These are phyloP conservation scores for Gasterosteus aculeatus DNA, from an alignment of 2,113 vertebrate genomes.

Conservation along the genomic window DNA sequence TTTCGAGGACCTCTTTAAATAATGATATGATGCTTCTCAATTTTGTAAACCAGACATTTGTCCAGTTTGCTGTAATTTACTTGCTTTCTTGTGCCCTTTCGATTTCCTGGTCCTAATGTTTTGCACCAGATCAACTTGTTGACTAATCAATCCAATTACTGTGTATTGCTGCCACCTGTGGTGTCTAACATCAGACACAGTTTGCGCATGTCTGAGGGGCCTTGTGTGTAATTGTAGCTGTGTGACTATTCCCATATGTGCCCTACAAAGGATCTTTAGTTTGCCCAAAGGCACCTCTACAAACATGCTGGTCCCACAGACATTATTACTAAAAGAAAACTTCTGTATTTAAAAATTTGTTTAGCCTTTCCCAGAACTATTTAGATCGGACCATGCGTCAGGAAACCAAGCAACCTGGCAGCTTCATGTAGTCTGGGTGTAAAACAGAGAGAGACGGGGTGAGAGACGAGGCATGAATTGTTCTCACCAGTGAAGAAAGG, in stretches of 20 bases:
- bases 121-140: not conserved
- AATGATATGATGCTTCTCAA: not conserved
- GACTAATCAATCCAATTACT: not conserved
- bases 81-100: not conserved
- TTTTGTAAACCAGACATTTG: not conserved
- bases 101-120: not conserved
- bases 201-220: not conserved
- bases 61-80: no score
- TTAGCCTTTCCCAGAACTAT: slow-evolving; percentile 11
- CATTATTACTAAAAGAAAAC: not conserved
- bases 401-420: slow-evolving; percentile 40
- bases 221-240: not conserved
- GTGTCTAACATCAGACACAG: not conserved
- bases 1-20: not conserved
- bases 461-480: slow-evolving; percentile 67
- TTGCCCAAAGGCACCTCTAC: not conserved
- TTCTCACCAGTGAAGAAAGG: slow-evolving; percentile 73
- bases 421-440: slow-evolving; percentile 15
- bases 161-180: not conserved
- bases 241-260: not conserved
- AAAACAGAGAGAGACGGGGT: slow-evolving; percentile 30
- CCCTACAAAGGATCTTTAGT: not conserved
- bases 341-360: not conserved
- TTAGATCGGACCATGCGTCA: not conserved
- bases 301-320: not conserved